phyloP scores from a whole-genome alignment of 1,140 invertebrate species.

The Melipona quadrifasciata region DNA sequence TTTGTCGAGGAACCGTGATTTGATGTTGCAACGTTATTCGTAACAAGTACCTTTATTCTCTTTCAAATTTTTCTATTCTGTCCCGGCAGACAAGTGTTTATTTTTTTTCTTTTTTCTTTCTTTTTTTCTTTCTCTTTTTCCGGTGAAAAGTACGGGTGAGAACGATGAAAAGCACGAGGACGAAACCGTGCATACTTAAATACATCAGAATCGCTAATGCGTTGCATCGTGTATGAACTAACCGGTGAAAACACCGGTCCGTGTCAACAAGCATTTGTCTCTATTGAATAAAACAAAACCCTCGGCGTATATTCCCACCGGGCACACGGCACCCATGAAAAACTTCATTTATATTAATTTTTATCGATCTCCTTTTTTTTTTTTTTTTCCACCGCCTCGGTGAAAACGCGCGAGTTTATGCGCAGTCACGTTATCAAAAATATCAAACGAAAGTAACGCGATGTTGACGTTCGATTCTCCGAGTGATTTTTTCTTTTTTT shows the following conservation, averaged over 20 bases:
- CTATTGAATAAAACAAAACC: constrained; percentile 30
- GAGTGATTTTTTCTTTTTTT: background rate
- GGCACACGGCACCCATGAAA: background rate
- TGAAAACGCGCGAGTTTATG: background rate
- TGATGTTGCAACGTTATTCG: background rate
- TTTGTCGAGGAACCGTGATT: background rate
- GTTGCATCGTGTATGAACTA: constrained; percentile 17
- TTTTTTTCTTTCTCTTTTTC: too few species aligned
- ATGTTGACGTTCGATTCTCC: background rate
- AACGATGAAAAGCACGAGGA: constrained; percentile 1
- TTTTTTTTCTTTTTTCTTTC: too few species aligned
- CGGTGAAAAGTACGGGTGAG: background rate
- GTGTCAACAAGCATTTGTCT: constrained; percentile 23
- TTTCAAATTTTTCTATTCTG: background rate
- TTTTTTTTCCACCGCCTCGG: too few species aligned
- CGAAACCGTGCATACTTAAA: constrained; percentile 17
- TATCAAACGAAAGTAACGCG: background rate
- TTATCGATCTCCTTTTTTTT: background rate
- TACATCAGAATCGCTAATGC: constrained; percentile 29
- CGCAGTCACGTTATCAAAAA: background rate
- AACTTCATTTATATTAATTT: constrained; percentile 30
- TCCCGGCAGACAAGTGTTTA: background rate
- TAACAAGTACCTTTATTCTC: background rate
- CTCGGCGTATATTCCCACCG: background rate
- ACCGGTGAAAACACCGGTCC: constrained; percentile 8